Conservation (phyloP, 2,113 vertebrate genomes). For the Neodontobutis hainanensis region DNA sequence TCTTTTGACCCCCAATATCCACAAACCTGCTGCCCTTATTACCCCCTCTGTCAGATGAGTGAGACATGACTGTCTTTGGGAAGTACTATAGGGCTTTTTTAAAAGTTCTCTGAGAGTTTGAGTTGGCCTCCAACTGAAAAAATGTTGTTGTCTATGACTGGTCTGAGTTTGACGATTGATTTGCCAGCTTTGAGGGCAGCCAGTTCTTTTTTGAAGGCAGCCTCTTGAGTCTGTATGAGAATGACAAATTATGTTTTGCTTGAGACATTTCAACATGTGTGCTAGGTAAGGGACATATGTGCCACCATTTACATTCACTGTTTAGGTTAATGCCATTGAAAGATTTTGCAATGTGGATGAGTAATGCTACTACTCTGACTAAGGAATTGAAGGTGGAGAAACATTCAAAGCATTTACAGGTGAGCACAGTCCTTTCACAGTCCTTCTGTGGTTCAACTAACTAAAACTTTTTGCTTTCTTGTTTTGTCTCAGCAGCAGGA, state of each 20-base stretch:
- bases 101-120: no score
- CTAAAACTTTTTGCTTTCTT: background rate
- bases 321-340: background rate
- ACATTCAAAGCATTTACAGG: background rate
- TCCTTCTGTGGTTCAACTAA: background rate
- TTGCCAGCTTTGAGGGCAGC: no score
- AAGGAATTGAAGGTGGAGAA: background rate
- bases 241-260: background rate
- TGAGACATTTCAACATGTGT: background rate
- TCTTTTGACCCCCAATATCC: background rate
- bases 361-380: background rate
- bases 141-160: no score
- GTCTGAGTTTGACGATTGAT: no score
- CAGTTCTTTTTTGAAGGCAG: background rate
- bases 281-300: background rate
- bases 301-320: slow-evolving; percentile 3
- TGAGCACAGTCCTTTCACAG: background rate
- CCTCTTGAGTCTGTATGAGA: background rate
- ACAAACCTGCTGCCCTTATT: background rate
- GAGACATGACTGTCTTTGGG: background rate
- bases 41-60: background rate
- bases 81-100: no score
- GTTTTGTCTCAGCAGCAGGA: background rate
- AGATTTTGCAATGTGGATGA: background rate
- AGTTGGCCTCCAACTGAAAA: no score